Evolutionary conservation across 2,113 vertebrate species (phyloP), one percentile per base, ranked within the genome.

Genomic region (Toxotes chatareus): DNA sequence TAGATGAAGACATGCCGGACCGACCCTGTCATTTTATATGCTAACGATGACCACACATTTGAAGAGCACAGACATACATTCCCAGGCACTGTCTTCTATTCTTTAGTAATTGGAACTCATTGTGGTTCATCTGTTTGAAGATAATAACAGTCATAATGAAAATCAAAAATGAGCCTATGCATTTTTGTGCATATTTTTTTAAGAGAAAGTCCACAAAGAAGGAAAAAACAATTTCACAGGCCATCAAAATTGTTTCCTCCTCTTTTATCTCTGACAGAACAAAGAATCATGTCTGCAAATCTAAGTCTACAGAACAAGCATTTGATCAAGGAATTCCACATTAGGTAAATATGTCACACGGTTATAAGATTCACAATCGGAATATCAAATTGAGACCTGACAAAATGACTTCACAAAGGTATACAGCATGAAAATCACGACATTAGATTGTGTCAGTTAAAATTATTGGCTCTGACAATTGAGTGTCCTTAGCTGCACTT

Each of bases 381-480:
- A 82, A 57, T 74, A 76, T 67, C n/a, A 83, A 76, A 84, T 68
- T 65, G 51, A 76, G 47, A 80, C 42, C 17, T 73, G 47, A 78
- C 9, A 47, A 10, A 13, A 34, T 46, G 38, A 23, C 17, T 53
- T 55, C 23, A 75, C 8, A 47, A 19, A 84, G 27, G 73, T n/a
- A 49, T 27, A 40, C 23, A 44, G 62, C 14, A 3, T 31, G 23
- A 51, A 76, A 84, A 44, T 31, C 47, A 12, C 13, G 19, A 7
- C 47, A 64, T 27, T 36, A 38, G 32, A 75, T 4, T 11, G 16
- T 59, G 62, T 65, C 17, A 36, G 38, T 34, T 69, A 13, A 40
- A 60, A 68, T 12, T 11, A 34, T 68, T 44, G 8, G n/a, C 6
- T 16, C 19, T 17, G 51, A 16, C 42, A 53, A 23, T 27, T 17